Percentiles rank a stretch among this genome's conserved stretches.
Conservation (phyloP, 1,140 invertebrate species). For the Zaprionus nigranus region DNA sequence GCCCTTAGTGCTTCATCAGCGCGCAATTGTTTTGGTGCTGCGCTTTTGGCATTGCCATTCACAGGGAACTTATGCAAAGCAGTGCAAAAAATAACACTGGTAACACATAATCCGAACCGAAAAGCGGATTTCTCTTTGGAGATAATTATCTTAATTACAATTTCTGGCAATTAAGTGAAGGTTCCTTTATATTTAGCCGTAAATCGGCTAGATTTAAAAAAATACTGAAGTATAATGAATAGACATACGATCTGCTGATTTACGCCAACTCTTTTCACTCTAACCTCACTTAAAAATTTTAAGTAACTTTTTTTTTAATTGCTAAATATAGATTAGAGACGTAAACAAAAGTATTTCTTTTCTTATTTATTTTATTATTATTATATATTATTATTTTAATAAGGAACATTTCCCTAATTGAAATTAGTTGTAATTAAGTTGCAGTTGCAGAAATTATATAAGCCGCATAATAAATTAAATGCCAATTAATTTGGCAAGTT, state of each 20-base stretch:
- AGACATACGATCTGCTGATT: no score
- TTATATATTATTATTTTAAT: no score
- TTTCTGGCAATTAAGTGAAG: slow-evolving; percentile 66
- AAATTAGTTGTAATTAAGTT: slow-evolving; percentile 76
- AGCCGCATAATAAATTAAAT: slow-evolving; percentile 74
- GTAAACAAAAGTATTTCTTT: no score
- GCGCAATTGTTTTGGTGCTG: slow-evolving; percentile 76
- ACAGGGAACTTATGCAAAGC: slow-evolving; percentile 77
- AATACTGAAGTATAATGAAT: no score
- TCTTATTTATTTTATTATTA: no score
- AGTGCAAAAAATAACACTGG: slow-evolving; percentile 24
- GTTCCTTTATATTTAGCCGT: no score
- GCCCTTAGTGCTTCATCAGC: slow-evolving; percentile 62
- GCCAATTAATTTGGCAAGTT: slow-evolving; percentile 75
- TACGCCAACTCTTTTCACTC: no score
- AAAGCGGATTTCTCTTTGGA: slow-evolving; percentile 54
- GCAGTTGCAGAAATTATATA: slow-evolving; percentile 55
- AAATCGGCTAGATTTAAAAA: no score
- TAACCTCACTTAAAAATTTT: no score
- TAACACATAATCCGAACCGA: slow-evolving; percentile 28
- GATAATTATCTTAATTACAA: slow-evolving; percentile 83
- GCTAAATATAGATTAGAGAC: no score
- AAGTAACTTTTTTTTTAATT: no score
- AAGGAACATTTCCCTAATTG: slow-evolving; percentile 55
- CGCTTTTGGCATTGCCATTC: slow-evolving; percentile 78